These are phyloP conservation scores for Coccyzus lansbergi DNA, from an alignment of 2,797 vertebrate genomes.

Conservation along the genomic window DNA sequence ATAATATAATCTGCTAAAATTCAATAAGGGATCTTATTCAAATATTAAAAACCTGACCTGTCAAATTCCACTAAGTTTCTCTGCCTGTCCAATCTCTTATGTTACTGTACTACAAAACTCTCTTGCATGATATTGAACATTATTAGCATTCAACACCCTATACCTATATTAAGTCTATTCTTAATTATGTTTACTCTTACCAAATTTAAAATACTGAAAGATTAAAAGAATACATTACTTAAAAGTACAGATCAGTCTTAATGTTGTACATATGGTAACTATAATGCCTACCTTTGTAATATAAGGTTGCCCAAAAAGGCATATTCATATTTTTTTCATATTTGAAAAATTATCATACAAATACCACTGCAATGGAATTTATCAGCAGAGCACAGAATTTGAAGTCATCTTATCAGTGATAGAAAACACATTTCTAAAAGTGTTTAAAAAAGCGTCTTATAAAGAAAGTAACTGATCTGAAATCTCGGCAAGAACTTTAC, in stretches of 20 bases:
- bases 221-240: background rate
- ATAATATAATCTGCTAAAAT: background rate
- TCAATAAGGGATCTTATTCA: background rate
- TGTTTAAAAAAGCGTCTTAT: background rate
- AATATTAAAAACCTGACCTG: background rate
- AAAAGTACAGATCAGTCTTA: background rate
- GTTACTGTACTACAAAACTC: background rate
- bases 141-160: background rate
- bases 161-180: background rate
- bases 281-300: background rate
- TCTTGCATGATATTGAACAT: background rate
- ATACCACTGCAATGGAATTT: background rate
- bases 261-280: background rate
- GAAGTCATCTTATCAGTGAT: background rate
- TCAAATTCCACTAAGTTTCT: background rate
- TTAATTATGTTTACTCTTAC: background rate
- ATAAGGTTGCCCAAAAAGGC: background rate
- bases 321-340: too few relatives aligned
- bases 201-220: background rate
- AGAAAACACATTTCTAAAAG: background rate
- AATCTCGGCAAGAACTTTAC: background rate
- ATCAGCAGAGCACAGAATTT: background rate
- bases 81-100: background rate
- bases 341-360: background rate
- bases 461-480: background rate